These are phyloP conservation scores for Rhabdornis inornatus DNA, from an alignment of 2,113 vertebrate species.

Conservation along the genomic window DNA sequence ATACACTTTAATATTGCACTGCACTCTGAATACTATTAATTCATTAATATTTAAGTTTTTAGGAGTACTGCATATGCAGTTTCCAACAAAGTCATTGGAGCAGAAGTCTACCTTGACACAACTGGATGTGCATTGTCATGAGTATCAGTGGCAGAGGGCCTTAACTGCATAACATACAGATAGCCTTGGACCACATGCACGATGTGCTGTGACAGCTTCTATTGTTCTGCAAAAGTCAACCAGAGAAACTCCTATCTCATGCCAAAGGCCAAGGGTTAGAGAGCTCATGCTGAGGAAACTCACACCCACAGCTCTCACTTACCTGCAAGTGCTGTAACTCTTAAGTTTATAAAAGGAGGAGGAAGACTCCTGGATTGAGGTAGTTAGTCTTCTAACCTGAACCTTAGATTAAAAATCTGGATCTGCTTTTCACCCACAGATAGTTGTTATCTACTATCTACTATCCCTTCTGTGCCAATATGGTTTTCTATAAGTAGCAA, in stretches of 20 bases:
- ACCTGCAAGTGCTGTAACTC: not conserved
- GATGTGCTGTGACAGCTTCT: not conserved
- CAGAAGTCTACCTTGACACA: not conserved
- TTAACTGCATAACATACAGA: not conserved
- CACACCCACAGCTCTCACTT: not conserved
- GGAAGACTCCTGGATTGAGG: not conserved
- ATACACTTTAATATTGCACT: not conserved
- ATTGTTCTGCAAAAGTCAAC: not conserved
- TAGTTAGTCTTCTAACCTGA: not conserved
- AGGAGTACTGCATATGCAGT: not conserved
- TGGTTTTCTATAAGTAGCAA: not conserved
- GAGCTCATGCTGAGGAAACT: not conserved
- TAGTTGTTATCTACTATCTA: not conserved
- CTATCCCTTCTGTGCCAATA: not conserved
- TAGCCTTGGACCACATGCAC: not conserved
- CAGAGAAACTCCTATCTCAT: not conserved
- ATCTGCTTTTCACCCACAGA: not conserved
- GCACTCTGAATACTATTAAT: not conserved
- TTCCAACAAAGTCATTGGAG: not conserved
- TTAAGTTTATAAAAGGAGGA: not conserved
- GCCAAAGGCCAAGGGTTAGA: not conserved
- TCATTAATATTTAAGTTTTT: not conserved
- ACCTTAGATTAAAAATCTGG: not conserved
- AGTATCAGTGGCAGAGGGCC: not conserved
- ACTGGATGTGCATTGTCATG: rapidly evolving